Evolutionary conservation across 1,140 invertebrate species (phyloP).

Genomic region (Drosophila yakuba): DNA sequence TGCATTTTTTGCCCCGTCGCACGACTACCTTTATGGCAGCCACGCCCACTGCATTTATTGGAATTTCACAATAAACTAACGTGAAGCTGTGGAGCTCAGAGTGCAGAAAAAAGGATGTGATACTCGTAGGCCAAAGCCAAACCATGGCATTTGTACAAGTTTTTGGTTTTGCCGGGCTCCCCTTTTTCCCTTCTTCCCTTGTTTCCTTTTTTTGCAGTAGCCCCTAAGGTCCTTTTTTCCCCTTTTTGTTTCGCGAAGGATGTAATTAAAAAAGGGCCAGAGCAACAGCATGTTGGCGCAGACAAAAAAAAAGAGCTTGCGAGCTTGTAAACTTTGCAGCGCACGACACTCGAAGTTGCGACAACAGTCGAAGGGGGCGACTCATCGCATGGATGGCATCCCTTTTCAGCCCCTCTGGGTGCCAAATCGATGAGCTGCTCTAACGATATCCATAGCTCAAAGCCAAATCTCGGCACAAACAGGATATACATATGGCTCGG

Average conservation of each 20-base stretch:
- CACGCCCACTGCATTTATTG: constrained; percentile 65
- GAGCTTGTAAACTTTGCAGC: constrained; percentile 50
- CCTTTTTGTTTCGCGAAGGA: constrained; percentile 47
- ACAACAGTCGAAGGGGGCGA: constrained; percentile 3
- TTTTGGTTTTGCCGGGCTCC: constrained; percentile 55
- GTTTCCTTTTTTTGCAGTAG: neutral
- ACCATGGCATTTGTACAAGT: constrained; percentile 69
- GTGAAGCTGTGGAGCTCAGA: constrained; percentile 18
- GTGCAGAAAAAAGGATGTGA: constrained; percentile 1
- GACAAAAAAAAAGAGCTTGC: constrained; percentile 5
- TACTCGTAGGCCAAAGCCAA: constrained; percentile 69
- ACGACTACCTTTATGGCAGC: constrained; percentile 38
- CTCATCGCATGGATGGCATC: too few relatives aligned
- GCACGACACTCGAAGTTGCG: constrained; percentile 49
- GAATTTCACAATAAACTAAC: constrained; percentile 79
- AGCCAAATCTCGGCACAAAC: constrained; percentile 81
- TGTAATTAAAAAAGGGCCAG: constrained; percentile 76
- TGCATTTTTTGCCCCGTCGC: neutral
- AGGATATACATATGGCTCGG: constrained; percentile 68
- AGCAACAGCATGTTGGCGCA: constrained; percentile 25
- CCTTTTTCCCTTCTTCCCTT: constrained; percentile 8
- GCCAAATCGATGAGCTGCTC: constrained; percentile 71
- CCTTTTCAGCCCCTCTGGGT: constrained; percentile 8
- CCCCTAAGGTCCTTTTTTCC: constrained; percentile 32
- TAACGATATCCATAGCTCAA: constrained; percentile 80